phyloP scores from a whole-genome alignment of 2,888 invertebrate genomes.

The Tolmerus cingulatus region DNA sequence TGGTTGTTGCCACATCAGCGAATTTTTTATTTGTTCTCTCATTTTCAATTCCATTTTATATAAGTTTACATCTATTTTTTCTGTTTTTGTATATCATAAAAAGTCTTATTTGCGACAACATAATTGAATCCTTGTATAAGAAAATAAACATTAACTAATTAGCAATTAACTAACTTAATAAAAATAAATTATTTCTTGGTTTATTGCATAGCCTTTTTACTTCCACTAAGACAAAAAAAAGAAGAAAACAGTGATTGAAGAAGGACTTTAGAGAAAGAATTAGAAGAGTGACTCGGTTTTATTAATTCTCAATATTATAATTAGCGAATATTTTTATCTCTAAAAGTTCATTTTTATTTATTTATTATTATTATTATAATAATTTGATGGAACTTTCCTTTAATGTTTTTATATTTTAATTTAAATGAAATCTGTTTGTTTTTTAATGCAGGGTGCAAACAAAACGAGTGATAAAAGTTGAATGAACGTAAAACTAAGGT shows the following conservation, averaged over 20 bases:
- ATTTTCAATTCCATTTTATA: not conserved
- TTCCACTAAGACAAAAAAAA: not conserved
- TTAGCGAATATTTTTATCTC: not conserved
- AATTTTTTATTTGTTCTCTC: not conserved
- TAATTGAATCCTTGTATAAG: not conserved
- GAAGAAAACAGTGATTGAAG: not conserved
- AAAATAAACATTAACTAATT: not conserved
- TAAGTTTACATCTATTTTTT: not conserved
- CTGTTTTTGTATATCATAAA: too few species aligned
- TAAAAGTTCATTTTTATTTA: not conserved
- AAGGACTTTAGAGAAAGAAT: not conserved
- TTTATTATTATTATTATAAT: not conserved
- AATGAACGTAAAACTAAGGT: not conserved
- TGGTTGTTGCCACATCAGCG: conserved; percentile 24
- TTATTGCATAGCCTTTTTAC: not conserved
- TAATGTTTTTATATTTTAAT: not conserved
- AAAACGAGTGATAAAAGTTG: not conserved
- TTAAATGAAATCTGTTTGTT: not conserved
- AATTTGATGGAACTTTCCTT: not conserved
- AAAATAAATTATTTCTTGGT: not conserved
- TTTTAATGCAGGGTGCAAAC: not conserved
- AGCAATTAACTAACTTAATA: too few species aligned
- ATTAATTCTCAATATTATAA: not conserved
- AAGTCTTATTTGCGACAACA: not conserved
- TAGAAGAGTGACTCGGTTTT: not conserved